Conservation (phyloP, 1,140 invertebrate species). For the Caenorhabditis remanei region DNA sequence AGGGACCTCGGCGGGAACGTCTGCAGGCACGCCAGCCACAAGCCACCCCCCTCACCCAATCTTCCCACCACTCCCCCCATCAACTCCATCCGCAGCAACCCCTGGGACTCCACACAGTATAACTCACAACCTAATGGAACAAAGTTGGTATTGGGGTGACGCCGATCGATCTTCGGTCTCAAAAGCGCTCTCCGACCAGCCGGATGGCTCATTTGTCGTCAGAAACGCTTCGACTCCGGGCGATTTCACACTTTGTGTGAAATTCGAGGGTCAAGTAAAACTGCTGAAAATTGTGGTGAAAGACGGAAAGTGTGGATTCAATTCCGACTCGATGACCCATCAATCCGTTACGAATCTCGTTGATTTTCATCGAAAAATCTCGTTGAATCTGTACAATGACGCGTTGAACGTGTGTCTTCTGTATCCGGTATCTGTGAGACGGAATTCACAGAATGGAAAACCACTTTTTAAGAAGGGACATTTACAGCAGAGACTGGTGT, state of each 20-base stretch:
- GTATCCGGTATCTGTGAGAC: not conserved
- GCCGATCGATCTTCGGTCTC: slow-evolving; percentile 10
- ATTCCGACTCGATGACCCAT: slow-evolving; percentile 5
- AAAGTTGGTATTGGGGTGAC: slow-evolving; percentile 9
- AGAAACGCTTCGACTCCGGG: slow-evolving; percentile 13
- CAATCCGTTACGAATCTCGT: slow-evolving; percentile 3
- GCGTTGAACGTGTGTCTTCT: not conserved
- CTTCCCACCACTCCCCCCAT: too few species aligned
- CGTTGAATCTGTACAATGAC: slow-evolving; percentile 25
- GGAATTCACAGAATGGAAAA: slow-evolving; percentile 30
- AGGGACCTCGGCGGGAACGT: too few species aligned
- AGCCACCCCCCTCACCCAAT: too few species aligned
- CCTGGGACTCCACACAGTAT: slow-evolving; percentile 1
- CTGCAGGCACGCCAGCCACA: too few species aligned
- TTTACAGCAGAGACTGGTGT: slow-evolving; percentile 9
- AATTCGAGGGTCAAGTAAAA: not conserved
- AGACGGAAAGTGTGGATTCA: slow-evolving; percentile 42
- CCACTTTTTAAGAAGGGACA: slow-evolving; percentile 8
- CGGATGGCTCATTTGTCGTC: slow-evolving; percentile 38
- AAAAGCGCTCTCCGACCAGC: not conserved
- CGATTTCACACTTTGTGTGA: slow-evolving; percentile 19
- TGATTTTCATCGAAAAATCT: slow-evolving; percentile 27
- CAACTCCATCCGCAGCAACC: not conserved
- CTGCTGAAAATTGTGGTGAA: slow-evolving; percentile 13
- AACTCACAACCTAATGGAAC: slow-evolving; percentile 29